These are phyloP conservation scores for Caenorhabditis imperialis DNA, from an alignment of 2,888 invertebrate genomes.

Conservation along the genomic window DNA sequence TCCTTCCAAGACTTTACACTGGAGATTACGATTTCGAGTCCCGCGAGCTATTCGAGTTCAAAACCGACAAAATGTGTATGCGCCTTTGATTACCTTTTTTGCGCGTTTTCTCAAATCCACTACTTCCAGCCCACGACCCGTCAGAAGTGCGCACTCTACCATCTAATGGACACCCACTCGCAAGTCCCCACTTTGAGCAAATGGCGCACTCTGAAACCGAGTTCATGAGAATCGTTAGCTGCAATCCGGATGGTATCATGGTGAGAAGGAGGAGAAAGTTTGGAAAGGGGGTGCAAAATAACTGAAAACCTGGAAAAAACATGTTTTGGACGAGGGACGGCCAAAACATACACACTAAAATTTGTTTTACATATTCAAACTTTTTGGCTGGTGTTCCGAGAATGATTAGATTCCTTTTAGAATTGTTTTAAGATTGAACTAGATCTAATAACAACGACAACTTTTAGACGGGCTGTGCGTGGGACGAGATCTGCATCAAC, in stretches of 20 bases:
- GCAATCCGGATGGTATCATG: constrained; percentile 69
- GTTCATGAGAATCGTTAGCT: constrained; percentile 66
- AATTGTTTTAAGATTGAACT: too few relatives aligned
- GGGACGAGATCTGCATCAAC: constrained; percentile 68
- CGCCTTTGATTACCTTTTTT: too few relatives aligned
- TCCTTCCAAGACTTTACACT: constrained; percentile 68
- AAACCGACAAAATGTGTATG: constrained; percentile 63
- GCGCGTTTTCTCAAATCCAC: too few relatives aligned
- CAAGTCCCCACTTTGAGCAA: constrained; percentile 55
- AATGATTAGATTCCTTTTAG: too few relatives aligned
- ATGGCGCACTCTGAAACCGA: constrained; percentile 54
- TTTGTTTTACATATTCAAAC: constrained; percentile 39
- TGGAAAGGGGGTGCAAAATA: background rate
- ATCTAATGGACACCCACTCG: constrained; percentile 18
- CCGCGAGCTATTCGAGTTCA: constrained; percentile 69
- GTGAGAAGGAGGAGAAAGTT: constrained; percentile 19
- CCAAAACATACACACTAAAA: too few relatives aligned
- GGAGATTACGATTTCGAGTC: constrained; percentile 67
- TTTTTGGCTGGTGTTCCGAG: too few relatives aligned
- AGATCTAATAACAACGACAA: too few relatives aligned
- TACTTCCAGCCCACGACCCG: constrained; percentile 4
- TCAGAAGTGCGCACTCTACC: constrained; percentile 33
- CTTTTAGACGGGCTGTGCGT: constrained; percentile 64
- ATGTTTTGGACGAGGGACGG: constrained; percentile 22
- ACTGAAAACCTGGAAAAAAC: constrained; percentile 14